Evolutionary conservation across 2,113 vertebrate genomes (phyloP).

Genomic region (Pampusana beccarii): DNA sequence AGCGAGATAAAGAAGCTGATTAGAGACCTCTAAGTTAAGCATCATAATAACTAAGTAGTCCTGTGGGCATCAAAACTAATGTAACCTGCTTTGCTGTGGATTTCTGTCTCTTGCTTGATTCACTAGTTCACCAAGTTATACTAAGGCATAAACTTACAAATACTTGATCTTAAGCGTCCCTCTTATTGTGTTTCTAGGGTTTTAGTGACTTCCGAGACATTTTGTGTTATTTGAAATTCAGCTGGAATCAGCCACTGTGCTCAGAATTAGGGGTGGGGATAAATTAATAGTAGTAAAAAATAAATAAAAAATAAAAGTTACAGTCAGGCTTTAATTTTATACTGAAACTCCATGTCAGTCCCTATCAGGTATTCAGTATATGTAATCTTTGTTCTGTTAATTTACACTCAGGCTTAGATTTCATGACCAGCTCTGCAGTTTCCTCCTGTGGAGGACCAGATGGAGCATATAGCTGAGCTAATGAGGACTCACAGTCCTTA

Average conservation of each 20-base stretch:
- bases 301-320: background rate
- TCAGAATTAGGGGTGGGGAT: background rate
- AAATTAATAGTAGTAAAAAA: background rate
- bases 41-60: background rate
- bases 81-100: background rate
- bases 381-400: background rate
- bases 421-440: background rate
- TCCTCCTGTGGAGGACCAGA: background rate
- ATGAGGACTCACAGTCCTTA: background rate
- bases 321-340: background rate
- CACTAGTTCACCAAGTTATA: background rate
- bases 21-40: background rate
- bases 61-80: background rate
- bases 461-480: background rate
- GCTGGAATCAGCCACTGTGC: background rate
- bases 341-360: background rate
- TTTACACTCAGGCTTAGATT: background rate
- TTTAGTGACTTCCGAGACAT: background rate
- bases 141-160: background rate
- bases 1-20: background rate
- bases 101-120: background rate
- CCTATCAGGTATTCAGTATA: background rate
- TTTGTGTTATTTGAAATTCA: background rate
- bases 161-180: background rate
- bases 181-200: background rate